phyloP scores from a whole-genome alignment of 2,888 invertebrate genomes.

The Cordylochernes scorpioides region DNA sequence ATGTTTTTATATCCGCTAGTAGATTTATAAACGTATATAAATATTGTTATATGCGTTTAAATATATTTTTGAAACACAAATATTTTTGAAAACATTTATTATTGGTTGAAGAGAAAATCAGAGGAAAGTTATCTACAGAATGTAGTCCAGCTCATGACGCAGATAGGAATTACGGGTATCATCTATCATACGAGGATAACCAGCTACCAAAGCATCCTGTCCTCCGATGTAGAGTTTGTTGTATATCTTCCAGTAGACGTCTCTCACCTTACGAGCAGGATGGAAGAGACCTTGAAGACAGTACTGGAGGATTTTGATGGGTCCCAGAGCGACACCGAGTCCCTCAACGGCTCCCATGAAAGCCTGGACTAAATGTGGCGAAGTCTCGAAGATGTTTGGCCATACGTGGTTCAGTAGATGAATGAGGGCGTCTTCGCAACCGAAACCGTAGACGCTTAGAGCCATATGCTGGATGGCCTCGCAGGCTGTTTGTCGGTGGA shows the following conservation, averaged over 20 bases:
- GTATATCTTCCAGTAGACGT: slow-evolving; percentile 99
- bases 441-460: slow-evolving; percentile 88
- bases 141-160: slow-evolving; percentile 76
- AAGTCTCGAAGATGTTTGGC: slow-evolving; percentile 99
- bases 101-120: no score
- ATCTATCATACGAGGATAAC: slow-evolving; percentile 84
- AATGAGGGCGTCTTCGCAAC: slow-evolving; percentile 88
- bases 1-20: no score
- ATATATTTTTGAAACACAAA: no score
- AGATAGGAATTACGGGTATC: slow-evolving; percentile 70
- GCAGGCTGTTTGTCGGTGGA: slow-evolving; percentile 94
- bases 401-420: slow-evolving; percentile 95
- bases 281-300: slow-evolving; percentile 86
- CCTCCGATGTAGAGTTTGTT: slow-evolving; percentile 97
- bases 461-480: slow-evolving; percentile 98
- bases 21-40: no score
- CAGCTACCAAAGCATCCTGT: slow-evolving; percentile 86
- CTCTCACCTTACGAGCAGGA: slow-evolving; percentile 92
- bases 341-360: slow-evolving; percentile 99
- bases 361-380: slow-evolving; percentile 95
- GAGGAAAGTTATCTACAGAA: no score
- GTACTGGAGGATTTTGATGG: slow-evolving; percentile 85
- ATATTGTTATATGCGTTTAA: no score
- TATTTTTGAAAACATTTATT: no score
- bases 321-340: slow-evolving; percentile 79